Percentiles rank a stretch among this genome's conserved stretches.
Evolutionary conservation across 2,888 invertebrate species (phyloP).

Genomic region (Epiblema foenella): DNA sequence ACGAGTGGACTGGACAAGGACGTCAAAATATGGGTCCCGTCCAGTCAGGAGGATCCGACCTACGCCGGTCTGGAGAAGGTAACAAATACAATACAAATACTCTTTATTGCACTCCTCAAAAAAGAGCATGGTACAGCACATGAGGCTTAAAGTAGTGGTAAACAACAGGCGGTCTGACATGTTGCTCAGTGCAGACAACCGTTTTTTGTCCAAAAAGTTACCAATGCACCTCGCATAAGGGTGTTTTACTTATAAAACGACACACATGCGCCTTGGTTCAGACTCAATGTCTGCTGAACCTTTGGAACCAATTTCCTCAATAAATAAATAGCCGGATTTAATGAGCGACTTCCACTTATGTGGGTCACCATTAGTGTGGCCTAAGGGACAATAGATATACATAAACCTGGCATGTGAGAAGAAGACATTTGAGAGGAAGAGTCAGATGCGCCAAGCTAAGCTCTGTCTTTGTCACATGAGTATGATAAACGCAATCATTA

Average conservation of each 20-base stretch:
- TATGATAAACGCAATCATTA: not conserved
- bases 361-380: too few species aligned
- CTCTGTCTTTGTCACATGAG: not conserved
- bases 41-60: slow-evolving; percentile 84
- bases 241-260: not conserved
- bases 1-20: slow-evolving; percentile 96
- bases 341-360: not conserved
- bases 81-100: too few species aligned
- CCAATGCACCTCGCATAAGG: not conserved
- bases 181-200: too few species aligned
- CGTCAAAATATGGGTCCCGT: slow-evolving; percentile 96
- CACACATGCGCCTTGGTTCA: not conserved
- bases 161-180: too few species aligned
- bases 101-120: too few species aligned
- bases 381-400: not conserved
- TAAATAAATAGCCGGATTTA: not conserved
- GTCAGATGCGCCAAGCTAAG: not conserved
- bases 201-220: not conserved
- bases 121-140: too few species aligned
- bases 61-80: slow-evolving; percentile 82
- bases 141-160: too few species aligned
- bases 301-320: too few species aligned
- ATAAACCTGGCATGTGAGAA: too few species aligned
- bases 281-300: not conserved
- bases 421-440: too few species aligned